A percentile compares a stretch with the other conserved stretches of the same genome.
Conservation (phyloP, 2,113 vertebrate genomes). For the Trogon melanurus region DNA sequence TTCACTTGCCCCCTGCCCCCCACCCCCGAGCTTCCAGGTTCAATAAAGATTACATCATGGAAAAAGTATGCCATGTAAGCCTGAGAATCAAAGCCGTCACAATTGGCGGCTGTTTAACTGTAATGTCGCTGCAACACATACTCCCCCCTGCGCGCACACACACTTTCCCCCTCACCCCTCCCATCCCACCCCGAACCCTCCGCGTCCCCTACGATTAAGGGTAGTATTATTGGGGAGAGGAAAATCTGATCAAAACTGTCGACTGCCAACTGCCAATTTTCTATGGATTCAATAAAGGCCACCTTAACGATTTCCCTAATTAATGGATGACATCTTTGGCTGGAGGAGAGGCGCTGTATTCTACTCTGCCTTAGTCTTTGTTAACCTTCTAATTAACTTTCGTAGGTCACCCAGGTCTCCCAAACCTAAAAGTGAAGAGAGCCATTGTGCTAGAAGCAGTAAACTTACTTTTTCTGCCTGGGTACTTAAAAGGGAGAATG, state of each 20-base stretch:
- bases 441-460: constrained; percentile 97
- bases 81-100: constrained; percentile 95
- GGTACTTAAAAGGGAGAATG: constrained; percentile 97
- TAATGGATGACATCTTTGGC: constrained; percentile 99
- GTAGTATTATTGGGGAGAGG: constrained; percentile 88
- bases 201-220: constrained; percentile 79
- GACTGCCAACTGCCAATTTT: constrained; percentile 95
- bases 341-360: constrained; percentile 99
- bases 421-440: constrained; percentile 99
- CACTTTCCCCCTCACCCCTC: constrained; percentile 59
- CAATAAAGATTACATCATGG: constrained; percentile 99
- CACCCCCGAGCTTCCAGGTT: constrained; percentile 90
- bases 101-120: constrained; percentile 90
- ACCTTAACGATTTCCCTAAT: constrained; percentile 99
- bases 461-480: constrained; percentile 99
- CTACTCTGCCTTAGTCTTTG: constrained; percentile 99
- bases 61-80: constrained; percentile 92
- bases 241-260: constrained; percentile 98
- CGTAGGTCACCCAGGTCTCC: constrained; percentile 99
- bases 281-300: constrained; percentile 98
- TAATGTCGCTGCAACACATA: constrained; percentile 89
- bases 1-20: constrained; percentile 69
- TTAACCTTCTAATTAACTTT: constrained; percentile 99
- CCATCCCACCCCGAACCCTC: constrained; percentile 69
- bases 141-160: constrained; percentile 76